These are phyloP conservation scores for Coccyzus lansbergi DNA, from an alignment of 2,797 vertebrate genomes.

Conservation along the genomic window DNA sequence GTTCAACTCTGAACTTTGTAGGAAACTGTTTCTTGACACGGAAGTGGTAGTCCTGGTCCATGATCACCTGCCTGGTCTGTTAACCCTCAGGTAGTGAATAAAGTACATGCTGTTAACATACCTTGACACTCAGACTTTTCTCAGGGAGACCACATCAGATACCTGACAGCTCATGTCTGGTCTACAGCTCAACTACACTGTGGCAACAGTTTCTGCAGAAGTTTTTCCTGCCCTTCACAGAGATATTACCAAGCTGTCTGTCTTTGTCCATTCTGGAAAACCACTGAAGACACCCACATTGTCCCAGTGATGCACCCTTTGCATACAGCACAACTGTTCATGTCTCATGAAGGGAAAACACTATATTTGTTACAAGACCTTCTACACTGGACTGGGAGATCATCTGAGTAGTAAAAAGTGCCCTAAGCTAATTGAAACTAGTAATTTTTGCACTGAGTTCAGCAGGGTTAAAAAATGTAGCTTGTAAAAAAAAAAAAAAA, in stretches of 20 bases:
- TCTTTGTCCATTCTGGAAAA: neutral
- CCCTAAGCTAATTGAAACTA: neutral
- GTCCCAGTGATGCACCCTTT: neutral
- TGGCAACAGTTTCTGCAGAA: fast-evolving
- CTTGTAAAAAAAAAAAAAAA: neutral
- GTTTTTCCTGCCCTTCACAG: neutral
- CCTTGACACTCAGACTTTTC: neutral
- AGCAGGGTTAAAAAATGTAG: neutral
- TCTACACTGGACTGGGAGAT: neutral
- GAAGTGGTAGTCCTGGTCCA: neutral
- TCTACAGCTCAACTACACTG: neutral
- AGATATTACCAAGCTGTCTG: neutral
- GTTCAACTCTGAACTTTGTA: neutral
- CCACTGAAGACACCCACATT: neutral
- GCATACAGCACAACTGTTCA: fast-evolving
- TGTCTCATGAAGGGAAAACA: fast-evolving
- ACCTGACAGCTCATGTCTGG: neutral
- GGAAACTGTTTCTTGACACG: neutral
- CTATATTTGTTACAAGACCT: neutral
- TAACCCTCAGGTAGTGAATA: neutral
- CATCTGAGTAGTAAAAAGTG: neutral
- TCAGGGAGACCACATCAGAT: neutral
- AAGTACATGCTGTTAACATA: neutral
- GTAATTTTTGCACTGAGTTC: neutral
- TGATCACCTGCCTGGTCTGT: neutral